Evolutionary conservation across 2,888 invertebrate genomes (phyloP), one percentile per base, ranked within the genome.

Genomic region (Hedya salicella): DNA sequence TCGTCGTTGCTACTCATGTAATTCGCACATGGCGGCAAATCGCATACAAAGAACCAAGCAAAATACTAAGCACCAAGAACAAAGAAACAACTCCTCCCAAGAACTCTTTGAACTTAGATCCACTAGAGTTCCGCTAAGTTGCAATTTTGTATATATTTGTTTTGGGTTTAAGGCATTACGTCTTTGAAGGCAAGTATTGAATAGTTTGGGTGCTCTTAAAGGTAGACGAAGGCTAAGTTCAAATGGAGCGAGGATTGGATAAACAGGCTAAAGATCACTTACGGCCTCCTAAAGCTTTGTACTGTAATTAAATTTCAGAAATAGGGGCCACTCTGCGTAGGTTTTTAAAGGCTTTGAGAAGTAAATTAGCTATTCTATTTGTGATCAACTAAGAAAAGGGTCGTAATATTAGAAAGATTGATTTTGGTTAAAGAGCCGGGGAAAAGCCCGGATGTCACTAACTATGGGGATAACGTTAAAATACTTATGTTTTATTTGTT

Each of bases 161-260:
- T 21, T 46, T n/a, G 13, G 6, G 5, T 3, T n/a, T 48, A 21
- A n/a, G 13, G 19, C 44, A 2, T 48, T 21, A n/a, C n/a, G n/a
- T 8, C 11, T 11, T 44, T 44, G 8, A 44, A 19, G 17, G 17
- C 44, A 2, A 11, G 25, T 25, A 25, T 13, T 42, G 42, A 42
- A 36, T 52, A 44, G 32, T 44, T 52, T 44, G 17, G 52, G 52
- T 30, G 61, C 19, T 32, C 44, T 62, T 62, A 62, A 30, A 21
- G 9, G 32, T 14, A 50, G 4, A 39, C 5, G 21, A 40, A 2
- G 49, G 63, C 56, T 25, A 42, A 56, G 11, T 17, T 40, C 40
- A 49, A 63, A 42, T 52, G 50, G 40, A 61, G 50, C 60, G 30
- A 49, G 25, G 6, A 25, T 6, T 17, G n/a, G n/a, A 49, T 40